Evolutionary conservation across 2,888 invertebrate species (phyloP), one percentile per base, ranked within the genome.

Genomic region (Ectemnius lituratus): DNA sequence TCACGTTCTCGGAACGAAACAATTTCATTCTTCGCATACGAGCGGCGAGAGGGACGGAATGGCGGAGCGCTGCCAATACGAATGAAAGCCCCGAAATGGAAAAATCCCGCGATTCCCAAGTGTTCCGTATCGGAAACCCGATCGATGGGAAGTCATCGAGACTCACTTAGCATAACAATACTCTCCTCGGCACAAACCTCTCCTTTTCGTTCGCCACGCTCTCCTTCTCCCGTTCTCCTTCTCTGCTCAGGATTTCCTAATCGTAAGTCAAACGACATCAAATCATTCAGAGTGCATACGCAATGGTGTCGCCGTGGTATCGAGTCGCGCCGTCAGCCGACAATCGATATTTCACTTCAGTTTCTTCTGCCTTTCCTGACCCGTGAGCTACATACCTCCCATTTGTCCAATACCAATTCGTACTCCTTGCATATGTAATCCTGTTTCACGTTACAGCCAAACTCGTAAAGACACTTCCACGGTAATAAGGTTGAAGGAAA

Each of bases 101-200:
- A 81, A 37, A 79, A 74, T 72, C 78, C 76, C 73, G 66, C 46
- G 79, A 78, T 76, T 68, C 72, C 76, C 73, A 62, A 72, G 72
- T 61, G 70, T 74, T 79, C 58, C 73, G 74, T 81, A 81, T 81
- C 81, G 79, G 71, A 56, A 59, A 61, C 47, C 52, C 80, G 80
- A 82, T 82, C 81, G 82, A 82, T 82, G 78, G 70, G 62, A 80
- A 80, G 78, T 82, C 78, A 82, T 82, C 81, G 76, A 73, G 76
- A 82, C 80, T 82, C 81, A 60, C 80, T 82, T 82, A 82, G 82
- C 81, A 82, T 82, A 82, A 82, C 82, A 82, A 82, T 82, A 70
- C 74, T 71, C 66, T 75, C 72, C 62, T 70, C 78, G 77, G 71
- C 78, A 70, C 64, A 70, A 75, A 67, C 75, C 74, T 71, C 63